phyloP scores from a whole-genome alignment of 2,888 invertebrate genomes.

The Pecten maximus region DNA sequence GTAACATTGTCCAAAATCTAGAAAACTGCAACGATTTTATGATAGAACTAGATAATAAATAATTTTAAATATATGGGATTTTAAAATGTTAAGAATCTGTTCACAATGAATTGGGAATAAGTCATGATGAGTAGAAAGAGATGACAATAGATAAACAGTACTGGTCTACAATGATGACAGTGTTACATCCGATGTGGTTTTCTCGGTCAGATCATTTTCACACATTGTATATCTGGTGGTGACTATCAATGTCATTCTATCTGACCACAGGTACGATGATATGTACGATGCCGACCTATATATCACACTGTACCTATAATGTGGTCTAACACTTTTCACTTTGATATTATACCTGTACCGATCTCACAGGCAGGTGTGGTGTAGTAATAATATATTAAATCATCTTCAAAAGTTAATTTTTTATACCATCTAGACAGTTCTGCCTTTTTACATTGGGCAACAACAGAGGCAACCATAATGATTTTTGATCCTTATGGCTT shows the following conservation, averaged over 20 bases:
- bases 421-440: no score
- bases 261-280: not conserved
- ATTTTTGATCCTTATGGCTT: no score
- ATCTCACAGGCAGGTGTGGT: not conserved
- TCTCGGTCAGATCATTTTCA: not conserved
- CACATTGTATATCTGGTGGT: not conserved
- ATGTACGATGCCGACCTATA: not conserved
- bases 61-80: no score
- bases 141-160: no score
- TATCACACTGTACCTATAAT: not conserved
- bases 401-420: not conserved
- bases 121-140: no score
- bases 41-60: no score
- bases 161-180: not conserved
- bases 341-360: not conserved
- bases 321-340: not conserved
- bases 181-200: not conserved
- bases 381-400: not conserved
- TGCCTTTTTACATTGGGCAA: no score
- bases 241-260: not conserved
- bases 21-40: no score
- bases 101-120: no score
- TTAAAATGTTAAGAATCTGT: no score
- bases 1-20: no score
- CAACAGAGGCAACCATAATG: no score